These are phyloP conservation scores for Lottia scabra DNA, from an alignment of 2,888 invertebrate genomes.

Conservation along the genomic window DNA sequence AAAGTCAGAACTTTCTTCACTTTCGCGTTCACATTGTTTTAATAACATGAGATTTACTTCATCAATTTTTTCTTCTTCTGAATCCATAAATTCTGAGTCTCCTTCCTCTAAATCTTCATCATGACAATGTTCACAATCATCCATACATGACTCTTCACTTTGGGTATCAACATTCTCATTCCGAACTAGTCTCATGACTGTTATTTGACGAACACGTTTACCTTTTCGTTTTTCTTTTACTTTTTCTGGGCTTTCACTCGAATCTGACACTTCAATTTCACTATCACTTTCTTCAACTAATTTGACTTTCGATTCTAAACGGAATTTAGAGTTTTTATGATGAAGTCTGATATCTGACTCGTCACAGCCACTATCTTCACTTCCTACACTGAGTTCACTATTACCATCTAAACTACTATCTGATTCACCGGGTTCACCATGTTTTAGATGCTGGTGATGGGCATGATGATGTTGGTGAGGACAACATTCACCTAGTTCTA, in stretches of 20 bases:
- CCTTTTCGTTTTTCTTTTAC: constrained; percentile 17
- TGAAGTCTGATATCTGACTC: constrained; percentile 1
- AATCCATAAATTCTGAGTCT: constrained; percentile 50
- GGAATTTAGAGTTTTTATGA: neutral
- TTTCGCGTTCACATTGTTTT: constrained; percentile 34
- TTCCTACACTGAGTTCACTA: constrained; percentile 62
- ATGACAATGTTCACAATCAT: constrained; percentile 24
- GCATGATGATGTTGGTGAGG: constrained; percentile 35
- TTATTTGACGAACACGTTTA: constrained; percentile 18
- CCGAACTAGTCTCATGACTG: constrained; percentile 12
- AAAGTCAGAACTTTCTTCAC: constrained; percentile 56
- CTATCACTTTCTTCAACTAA: constrained; percentile 50
- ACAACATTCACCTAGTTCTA: constrained; percentile 12
- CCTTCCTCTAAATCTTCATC: constrained; percentile 42
- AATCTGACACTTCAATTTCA: constrained; percentile 48
- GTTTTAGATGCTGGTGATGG: constrained; percentile 33
- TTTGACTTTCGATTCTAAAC: neutral
- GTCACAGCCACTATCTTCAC: constrained; percentile 47
- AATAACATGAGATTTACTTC: constrained; percentile 23
- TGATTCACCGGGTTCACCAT: constrained; percentile 31
- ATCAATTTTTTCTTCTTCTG: constrained; percentile 53
- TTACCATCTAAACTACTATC: constrained; percentile 43
- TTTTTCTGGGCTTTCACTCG: constrained; percentile 37
- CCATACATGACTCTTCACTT: constrained; percentile 27
- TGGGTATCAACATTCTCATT: constrained; percentile 7